Conservation (phyloP, 2,797 vertebrate species). For the Psittacula derbiana region DNA sequence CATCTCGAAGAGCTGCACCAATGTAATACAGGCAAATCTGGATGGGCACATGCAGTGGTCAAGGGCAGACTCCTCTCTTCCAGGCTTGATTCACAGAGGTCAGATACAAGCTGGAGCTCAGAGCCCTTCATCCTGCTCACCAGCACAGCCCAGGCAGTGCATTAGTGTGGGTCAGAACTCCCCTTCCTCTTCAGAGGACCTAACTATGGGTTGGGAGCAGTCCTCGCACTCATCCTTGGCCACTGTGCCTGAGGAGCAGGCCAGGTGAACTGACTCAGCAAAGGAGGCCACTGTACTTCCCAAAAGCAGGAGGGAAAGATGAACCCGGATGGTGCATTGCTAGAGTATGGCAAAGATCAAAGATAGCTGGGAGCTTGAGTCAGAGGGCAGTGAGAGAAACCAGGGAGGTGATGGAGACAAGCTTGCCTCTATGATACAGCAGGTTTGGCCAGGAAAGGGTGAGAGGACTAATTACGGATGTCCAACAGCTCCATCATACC, state of each 20-base stretch:
- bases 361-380: neutral
- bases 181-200: neutral
- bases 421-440: neutral
- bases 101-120: neutral
- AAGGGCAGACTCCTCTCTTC: neutral
- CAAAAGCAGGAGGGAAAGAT: neutral
- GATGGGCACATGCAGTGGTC: neutral
- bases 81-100: neutral
- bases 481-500: neutral
- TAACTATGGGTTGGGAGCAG: neutral
- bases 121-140: neutral
- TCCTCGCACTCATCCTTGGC: neutral
- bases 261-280: neutral
- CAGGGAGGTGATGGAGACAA: neutral
- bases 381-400: neutral
- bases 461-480: neutral
- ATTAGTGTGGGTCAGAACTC: fast-evolving
- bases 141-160: neutral
- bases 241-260: neutral
- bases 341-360: neutral
- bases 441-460: neutral
- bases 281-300: neutral
- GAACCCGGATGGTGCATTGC: neutral
- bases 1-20: neutral
- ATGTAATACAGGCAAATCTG: neutral